phyloP scores from a whole-genome alignment of 2,888 invertebrate species.

The Rhodophaea formosa region DNA sequence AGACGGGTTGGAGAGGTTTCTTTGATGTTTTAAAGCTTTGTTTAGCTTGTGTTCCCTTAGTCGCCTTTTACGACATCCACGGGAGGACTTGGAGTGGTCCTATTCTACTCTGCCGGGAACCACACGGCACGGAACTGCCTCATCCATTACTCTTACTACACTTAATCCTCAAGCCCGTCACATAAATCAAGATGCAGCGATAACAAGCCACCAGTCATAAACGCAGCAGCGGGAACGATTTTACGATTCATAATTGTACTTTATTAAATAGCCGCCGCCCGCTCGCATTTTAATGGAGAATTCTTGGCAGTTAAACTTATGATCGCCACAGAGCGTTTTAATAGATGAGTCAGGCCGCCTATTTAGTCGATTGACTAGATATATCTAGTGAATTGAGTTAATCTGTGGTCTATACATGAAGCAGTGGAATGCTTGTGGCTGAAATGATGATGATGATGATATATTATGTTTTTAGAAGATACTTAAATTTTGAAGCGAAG shows the following conservation, averaged over 20 bases:
- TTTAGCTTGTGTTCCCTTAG: too few relatives aligned
- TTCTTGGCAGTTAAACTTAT: constrained; percentile 45
- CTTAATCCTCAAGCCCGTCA: constrained; percentile 41
- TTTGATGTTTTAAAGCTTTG: too few relatives aligned
- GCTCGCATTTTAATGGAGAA: constrained; percentile 69
- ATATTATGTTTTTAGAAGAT: too few relatives aligned
- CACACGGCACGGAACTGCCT: too few relatives aligned
- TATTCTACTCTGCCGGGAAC: too few relatives aligned
- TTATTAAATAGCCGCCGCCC: constrained; percentile 72
- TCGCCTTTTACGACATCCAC: too few relatives aligned
- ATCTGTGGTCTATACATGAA: too few relatives aligned
- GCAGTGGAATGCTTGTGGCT: too few relatives aligned
- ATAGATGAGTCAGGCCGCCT: constrained; percentile 11
- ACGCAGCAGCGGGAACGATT: constrained; percentile 73
- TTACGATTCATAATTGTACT: constrained; percentile 80
- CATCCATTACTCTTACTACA: neutral
- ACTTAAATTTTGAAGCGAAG: too few relatives aligned
- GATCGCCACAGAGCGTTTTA: constrained; percentile 21
- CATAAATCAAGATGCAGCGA: constrained; percentile 78
- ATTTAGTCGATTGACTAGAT: neutral
- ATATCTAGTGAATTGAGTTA: neutral
- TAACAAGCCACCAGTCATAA: constrained; percentile 74
- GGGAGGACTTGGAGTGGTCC: too few relatives aligned
- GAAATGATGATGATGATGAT: too few relatives aligned
- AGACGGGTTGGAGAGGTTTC: too few relatives aligned